Percentiles rank a stretch among this genome's conserved stretches.
phyloP scores from a whole-genome alignment of 2,888 invertebrate species.

The Yponomeuta cagnagella region DNA sequence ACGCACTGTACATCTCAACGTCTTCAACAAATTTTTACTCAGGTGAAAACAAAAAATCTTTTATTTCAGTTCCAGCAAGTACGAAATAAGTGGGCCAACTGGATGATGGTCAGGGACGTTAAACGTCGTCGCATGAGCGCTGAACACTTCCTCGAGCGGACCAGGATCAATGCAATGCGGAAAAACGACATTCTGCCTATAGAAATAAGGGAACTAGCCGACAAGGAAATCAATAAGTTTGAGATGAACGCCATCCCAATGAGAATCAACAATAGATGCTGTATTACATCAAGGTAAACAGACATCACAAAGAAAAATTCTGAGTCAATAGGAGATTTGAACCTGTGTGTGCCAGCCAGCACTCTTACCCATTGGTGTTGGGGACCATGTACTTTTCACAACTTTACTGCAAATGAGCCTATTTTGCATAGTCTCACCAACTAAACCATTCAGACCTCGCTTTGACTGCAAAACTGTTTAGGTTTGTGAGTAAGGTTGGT shows the following conservation, averaged over 20 bases:
- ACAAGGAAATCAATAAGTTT: slow-evolving; percentile 83
- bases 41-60: background rate
- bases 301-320: too few relatives aligned
- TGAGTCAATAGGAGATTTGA: too few relatives aligned
- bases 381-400: too few relatives aligned
- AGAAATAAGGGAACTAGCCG: slow-evolving; percentile 86
- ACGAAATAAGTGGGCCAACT: slow-evolving; percentile 86
- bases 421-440: too few relatives aligned
- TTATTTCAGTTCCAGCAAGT: slow-evolving; percentile 80
- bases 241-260: slow-evolving; percentile 83
- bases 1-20: background rate
- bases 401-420: too few relatives aligned
- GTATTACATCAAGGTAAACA: slow-evolving; percentile 84
- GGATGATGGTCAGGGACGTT: slow-evolving; percentile 90
- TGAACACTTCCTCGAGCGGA: slow-evolving; percentile 84
- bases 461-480: too few relatives aligned
- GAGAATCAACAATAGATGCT: slow-evolving; percentile 86
- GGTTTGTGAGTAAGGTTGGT: too few relatives aligned
- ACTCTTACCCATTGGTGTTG: too few relatives aligned
- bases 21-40: background rate
- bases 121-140: slow-evolving; percentile 85
- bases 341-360: too few relatives aligned
- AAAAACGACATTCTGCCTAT: slow-evolving; percentile 90
- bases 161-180: slow-evolving; percentile 88
- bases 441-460: too few relatives aligned